Evolutionary conservation across 2,797 vertebrate species (phyloP), one percentile per base, ranked within the genome.

Genomic region (Enteromius thamalakanensis): DNA sequence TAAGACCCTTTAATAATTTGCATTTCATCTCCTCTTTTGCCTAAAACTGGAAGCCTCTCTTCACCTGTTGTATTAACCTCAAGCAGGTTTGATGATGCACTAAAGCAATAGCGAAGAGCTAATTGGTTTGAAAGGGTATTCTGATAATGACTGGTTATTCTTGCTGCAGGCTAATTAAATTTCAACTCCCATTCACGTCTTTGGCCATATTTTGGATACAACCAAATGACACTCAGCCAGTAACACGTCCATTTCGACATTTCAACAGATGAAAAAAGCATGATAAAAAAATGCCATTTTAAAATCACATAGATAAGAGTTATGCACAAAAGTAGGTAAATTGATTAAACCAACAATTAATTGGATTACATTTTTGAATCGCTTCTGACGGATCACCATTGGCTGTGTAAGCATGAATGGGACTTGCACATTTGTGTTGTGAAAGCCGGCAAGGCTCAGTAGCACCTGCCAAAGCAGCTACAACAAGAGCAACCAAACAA

Each of bases 391-490:
- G 19, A 47, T 47, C 17, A 4, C 32, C n/a, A 40, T 12, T 65
- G 55, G 29, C 42, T 64, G 7, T 26, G 40, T 42, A 51, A 65
- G 45, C 47, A 82, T 75, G 70, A 65, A 75, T 32, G 58, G 49
- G 49, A 71, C 29, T 8, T n/a, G 45, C 7, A 2, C 40, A 86
- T 65, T 76, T 47, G 60, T 29, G 58, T 77, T 81, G 34, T 62
- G 55, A 79, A 81, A 58, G 29, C n/a, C 47, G 26, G 58, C 40
- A 14, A 84, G 6, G 11, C 49, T 32, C 75, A 42, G n/a, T 9
- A 51, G 58, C 65, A 76, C 76, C 55, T 71, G 34, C 60, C 75
- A 82, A 77, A 79, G 64, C 40, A 40, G 69, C 62, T 29, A 82
- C 14, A 29, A 74, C 58, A 67, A 51, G 47, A 79, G 51, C 58